phyloP scores from a whole-genome alignment of 1,140 invertebrate species.

The Vanessa tameamea region DNA sequence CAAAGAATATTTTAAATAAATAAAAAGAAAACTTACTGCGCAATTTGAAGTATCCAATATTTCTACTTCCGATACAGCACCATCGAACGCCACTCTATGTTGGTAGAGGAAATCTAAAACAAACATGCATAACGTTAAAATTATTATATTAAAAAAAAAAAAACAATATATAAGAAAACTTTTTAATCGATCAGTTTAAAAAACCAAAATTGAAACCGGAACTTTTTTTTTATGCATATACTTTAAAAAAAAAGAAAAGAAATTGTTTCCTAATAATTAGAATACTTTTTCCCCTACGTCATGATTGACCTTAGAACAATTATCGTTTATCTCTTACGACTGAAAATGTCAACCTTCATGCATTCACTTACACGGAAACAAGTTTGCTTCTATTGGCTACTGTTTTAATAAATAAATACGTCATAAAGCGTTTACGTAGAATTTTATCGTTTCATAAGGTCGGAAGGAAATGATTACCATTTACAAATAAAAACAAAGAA shows the following conservation, averaged over 20 bases:
- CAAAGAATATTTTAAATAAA: neutral
- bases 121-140: slow-evolving; percentile 34
- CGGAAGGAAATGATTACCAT: slow-evolving; percentile 50
- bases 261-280: neutral
- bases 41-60: slow-evolving; percentile 91
- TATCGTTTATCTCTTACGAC: slow-evolving; percentile 7
- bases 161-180: neutral
- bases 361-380: slow-evolving; percentile 13
- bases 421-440: slow-evolving; percentile 46
- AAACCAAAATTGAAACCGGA: too few species aligned
- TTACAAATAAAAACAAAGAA: slow-evolving; percentile 5
- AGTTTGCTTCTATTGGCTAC: slow-evolving; percentile 7
- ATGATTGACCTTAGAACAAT: slow-evolving; percentile 20
- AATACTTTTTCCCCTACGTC: neutral
- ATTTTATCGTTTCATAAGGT: slow-evolving; percentile 40
- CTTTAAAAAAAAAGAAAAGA: too few species aligned
- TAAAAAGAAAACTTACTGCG: slow-evolving; percentile 83
- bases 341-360: slow-evolving; percentile 15
- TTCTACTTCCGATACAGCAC: slow-evolving; percentile 89
- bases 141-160: neutral
- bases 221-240: too few species aligned
- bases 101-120: slow-evolving; percentile 90
- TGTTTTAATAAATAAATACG: slow-evolving; percentile 35
- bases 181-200: too few species aligned
- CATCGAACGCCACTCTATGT: slow-evolving; percentile 89